Evolutionary conservation across 2,113 vertebrate genomes (phyloP).

Genomic region (Petrocephalus microphthalmus): DNA sequence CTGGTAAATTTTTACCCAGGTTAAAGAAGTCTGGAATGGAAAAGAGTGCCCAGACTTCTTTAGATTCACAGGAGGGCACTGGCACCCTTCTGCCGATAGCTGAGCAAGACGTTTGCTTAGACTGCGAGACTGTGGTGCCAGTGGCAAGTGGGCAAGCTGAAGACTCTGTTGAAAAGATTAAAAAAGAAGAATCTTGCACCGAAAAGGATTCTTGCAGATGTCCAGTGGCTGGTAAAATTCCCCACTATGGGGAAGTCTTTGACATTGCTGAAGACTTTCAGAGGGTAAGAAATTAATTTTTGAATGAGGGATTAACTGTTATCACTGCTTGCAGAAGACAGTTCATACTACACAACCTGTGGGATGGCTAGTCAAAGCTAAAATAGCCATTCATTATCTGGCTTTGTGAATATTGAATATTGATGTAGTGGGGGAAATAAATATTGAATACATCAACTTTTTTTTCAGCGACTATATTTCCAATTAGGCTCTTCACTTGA

Average conservation of each 20-base stretch:
- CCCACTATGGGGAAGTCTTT: constrained; percentile 69
- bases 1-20: constrained; percentile 91
- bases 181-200: constrained; percentile 66
- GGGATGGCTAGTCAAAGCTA: not conserved
- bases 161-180: constrained; percentile 63
- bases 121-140: constrained; percentile 70
- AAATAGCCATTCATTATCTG: not conserved
- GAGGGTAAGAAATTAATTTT: constrained; percentile 65
- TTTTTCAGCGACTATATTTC: no score
- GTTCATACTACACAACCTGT: not conserved
- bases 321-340: not conserved
- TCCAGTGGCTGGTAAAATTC: constrained; percentile 67
- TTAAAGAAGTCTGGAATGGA: constrained; percentile 98
- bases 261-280: constrained; percentile 69
- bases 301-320: not conserved
- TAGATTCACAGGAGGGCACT: constrained; percentile 94
- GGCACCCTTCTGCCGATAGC: constrained; percentile 63
- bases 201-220: constrained; percentile 70
- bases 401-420: not conserved
- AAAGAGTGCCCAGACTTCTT: constrained; percentile 96
- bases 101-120: constrained; percentile 74
- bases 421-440: not conserved
- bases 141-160: constrained; percentile 56
- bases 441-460: no score
- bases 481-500: no score